A percentile compares a stretch with the other conserved stretches of the same genome.
Conservation (phyloP, 1,140 invertebrate genomes). For the Argopecten irradians region DNA sequence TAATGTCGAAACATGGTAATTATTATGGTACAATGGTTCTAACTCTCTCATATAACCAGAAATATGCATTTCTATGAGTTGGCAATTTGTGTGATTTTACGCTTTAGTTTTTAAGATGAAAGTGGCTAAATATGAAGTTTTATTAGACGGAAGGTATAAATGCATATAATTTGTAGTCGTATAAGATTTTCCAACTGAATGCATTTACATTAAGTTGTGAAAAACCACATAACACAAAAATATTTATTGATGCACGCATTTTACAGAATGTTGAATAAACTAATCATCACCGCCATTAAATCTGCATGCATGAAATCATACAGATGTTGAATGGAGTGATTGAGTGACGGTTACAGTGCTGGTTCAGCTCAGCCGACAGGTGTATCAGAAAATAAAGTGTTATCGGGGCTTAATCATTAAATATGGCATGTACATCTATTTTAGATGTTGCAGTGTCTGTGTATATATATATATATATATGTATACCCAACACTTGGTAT, state of each 20-base stretch:
- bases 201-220: background rate
- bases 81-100: too few relatives aligned
- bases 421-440: background rate
- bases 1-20: too few relatives aligned
- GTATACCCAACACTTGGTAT: background rate
- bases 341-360: background rate
- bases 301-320: background rate
- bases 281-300: background rate
- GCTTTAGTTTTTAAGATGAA: too few relatives aligned
- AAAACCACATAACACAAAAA: background rate
- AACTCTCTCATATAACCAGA: too few relatives aligned
- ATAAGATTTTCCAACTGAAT: background rate
- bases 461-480: too few relatives aligned
- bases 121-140: too few relatives aligned
- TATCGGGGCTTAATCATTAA: background rate
- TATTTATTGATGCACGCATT: background rate
- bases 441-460: background rate
- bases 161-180: background rate
- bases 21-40: too few relatives aligned
- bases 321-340: background rate
- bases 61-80: too few relatives aligned
- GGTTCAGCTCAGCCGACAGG: background rate
- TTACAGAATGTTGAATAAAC: background rate
- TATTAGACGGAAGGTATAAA: too few relatives aligned
- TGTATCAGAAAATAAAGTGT: background rate